phyloP scores from a whole-genome alignment of 2,888 invertebrate genomes.

The Labia minor region DNA sequence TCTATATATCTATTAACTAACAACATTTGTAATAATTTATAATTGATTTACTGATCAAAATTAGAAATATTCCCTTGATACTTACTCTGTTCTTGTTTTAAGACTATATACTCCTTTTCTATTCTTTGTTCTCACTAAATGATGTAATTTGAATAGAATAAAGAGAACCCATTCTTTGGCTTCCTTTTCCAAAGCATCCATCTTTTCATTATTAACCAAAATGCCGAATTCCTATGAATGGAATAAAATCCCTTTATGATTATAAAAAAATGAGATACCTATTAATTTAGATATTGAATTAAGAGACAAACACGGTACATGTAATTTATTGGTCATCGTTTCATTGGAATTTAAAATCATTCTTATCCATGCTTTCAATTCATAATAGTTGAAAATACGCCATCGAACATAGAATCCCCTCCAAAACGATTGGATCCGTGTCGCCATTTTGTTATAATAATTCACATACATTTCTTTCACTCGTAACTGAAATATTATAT shows the following conservation, averaged over 20 bases:
- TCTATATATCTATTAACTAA: too few species aligned
- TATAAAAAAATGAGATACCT: too few species aligned
- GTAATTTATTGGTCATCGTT: conserved; percentile 21
- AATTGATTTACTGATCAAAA: too few species aligned
- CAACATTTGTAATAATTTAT: too few species aligned
- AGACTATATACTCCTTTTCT: conserved; percentile 29
- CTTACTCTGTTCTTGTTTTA: not conserved
- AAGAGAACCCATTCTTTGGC: conserved; percentile 31
- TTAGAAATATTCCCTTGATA: not conserved
- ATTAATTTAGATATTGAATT: too few species aligned
- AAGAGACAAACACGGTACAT: too few species aligned
- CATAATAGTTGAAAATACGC: conserved; percentile 24
- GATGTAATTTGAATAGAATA: conserved; percentile 35
- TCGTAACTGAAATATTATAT: conserved; percentile 4
- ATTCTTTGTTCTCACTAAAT: conserved; percentile 33
- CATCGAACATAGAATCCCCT: conserved; percentile 31
- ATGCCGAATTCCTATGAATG: not conserved
- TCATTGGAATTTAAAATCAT: conserved; percentile 23
- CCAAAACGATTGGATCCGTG: conserved; percentile 35
- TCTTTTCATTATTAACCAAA: not conserved
- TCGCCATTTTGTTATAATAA: conserved; percentile 31
- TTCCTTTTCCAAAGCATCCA: conserved; percentile 27
- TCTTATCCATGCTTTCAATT: conserved; percentile 27
- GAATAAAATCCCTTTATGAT: too few species aligned
- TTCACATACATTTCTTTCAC: conserved; percentile 28